Base-by-base conservation (phyloP, 2,888 invertebrate species). In the Didymodactylos carnosus region DNA sequence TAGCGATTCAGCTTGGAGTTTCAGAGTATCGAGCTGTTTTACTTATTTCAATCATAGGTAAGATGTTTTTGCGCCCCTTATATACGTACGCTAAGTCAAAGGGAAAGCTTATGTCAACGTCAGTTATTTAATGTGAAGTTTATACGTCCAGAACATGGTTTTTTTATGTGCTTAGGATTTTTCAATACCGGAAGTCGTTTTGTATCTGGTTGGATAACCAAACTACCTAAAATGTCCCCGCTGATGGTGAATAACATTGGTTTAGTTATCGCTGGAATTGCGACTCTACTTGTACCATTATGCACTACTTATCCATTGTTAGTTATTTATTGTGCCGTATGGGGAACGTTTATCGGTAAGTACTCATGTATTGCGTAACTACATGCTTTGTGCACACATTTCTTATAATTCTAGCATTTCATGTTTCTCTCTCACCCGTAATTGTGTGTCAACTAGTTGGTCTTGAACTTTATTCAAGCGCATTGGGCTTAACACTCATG, bases 11-110 rank as follows among this genome's bases (percentile, higher is more conserved):
- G 8, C 27, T 71, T 43, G 35, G n/a, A 62, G n/a, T 74, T 39
- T 10, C 7, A 13, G 19, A 40, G 23, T 19, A 25, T 27, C 8
- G 13, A 7, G 74, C 74, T 25, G 46, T 71, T 40, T 69, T 35
- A 46, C 39, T 74, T 16, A 11, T 74, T 35, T 53, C 71, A 40
- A 35, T 62, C 13, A 74, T 74, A 27, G 74, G 74, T 70, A 70
- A 46, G n/a, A n/a, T n/a, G n/a, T n/a, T n/a, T n/a, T n/a, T n/a
- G n/a, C n/a, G n/a, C n/a, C n/a, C n/a, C n/a, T n/a, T n/a, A n/a
- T n/a, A n/a, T n/a, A n/a, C n/a, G n/a, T n/a, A n/a, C n/a, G n/a
- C n/a, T n/a, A n/a, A n/a, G n/a, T n/a, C n/a, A n/a, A n/a, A n/a
- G n/a, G n/a, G n/a, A n/a, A n/a, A n/a, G n/a, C n/a, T n/a, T n/a